phyloP scores from a whole-genome alignment of 2,113 vertebrate genomes.

The Protomyctophum bolini region DNA sequence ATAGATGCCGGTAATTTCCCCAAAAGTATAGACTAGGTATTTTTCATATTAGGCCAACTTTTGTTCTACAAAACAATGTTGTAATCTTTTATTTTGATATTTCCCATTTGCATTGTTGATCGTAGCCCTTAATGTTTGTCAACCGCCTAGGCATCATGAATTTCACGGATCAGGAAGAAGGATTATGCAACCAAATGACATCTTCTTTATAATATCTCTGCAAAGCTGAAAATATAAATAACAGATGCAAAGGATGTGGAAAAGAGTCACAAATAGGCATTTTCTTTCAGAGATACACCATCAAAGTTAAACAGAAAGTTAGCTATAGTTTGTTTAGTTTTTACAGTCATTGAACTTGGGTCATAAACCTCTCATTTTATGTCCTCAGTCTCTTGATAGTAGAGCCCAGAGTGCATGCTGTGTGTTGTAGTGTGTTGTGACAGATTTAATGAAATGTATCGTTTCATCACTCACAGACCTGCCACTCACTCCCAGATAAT shows the following conservation, averaged over 20 bases:
- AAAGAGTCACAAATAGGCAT: slow-evolving; percentile 39
- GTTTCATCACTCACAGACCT: slow-evolving; percentile 49
- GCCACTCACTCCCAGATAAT: slow-evolving; percentile 56
- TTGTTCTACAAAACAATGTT: background rate
- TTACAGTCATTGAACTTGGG: slow-evolving; percentile 42
- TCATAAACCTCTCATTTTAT: slow-evolving; percentile 34
- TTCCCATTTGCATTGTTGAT: slow-evolving; percentile 10
- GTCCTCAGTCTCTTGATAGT: slow-evolving; percentile 36
- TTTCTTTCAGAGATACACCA: slow-evolving; percentile 35
- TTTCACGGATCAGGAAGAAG: background rate
- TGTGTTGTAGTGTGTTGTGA: slow-evolving; percentile 40
- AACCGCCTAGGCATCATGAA: slow-evolving; percentile 3
- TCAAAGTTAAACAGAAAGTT: slow-evolving; percentile 39
- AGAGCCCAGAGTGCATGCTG: slow-evolving; percentile 34
- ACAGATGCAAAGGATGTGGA: slow-evolving; percentile 35
- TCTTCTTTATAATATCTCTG: slow-evolving; percentile 1
- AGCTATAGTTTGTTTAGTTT: slow-evolving; percentile 7
- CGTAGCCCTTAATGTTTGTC: slow-evolving; percentile 12
- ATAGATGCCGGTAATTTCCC: slow-evolving; percentile 1
- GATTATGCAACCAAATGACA: slow-evolving; percentile 1
- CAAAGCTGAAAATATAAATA: slow-evolving; percentile 13
- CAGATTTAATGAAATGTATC: slow-evolving; percentile 53
- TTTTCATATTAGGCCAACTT: background rate
- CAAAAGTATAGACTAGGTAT: slow-evolving; percentile 14
- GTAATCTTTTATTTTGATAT: background rate